Percentiles rank a stretch among this genome's conserved stretches.
These are phyloP conservation scores for Amblyjoppa proteus DNA, from an alignment of 2,888 invertebrate species.

Conservation along the genomic window DNA sequence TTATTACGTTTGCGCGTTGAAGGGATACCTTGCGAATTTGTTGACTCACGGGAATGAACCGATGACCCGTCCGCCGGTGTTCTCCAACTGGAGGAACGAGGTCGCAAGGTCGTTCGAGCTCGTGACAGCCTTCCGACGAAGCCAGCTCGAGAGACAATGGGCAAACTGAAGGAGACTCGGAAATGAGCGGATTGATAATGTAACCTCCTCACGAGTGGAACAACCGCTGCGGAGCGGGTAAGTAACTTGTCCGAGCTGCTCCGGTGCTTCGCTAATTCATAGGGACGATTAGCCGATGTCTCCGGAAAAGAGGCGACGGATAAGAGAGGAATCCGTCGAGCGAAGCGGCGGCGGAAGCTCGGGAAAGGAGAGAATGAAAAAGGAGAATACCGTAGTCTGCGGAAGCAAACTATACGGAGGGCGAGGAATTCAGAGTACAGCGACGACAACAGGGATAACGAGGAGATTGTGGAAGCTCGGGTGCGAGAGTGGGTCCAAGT, in stretches of 20 bases:
- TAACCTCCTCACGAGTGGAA: slow-evolving; percentile 2
- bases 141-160: too few species aligned
- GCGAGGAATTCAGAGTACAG: slow-evolving; percentile 63
- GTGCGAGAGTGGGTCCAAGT: slow-evolving; percentile 41
- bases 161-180: too few species aligned
- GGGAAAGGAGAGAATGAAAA: slow-evolving; percentile 56
- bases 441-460: slow-evolving; percentile 59
- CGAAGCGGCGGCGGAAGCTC: slow-evolving; percentile 1
- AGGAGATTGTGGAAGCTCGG: slow-evolving; percentile 52
- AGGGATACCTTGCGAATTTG: background rate
- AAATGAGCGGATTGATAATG: too few species aligned
- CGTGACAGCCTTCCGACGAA: too few species aligned
- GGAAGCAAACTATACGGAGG: slow-evolving; percentile 43
- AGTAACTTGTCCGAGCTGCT: slow-evolving; percentile 17
- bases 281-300: slow-evolving; percentile 60
- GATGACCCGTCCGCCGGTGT: background rate
- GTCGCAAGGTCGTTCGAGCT: too few species aligned
- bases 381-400: slow-evolving; percentile 38
- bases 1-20: slow-evolving; percentile 4
- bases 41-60: background rate
- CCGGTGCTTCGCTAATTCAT: slow-evolving; percentile 50
- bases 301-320: background rate
- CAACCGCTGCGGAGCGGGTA: slow-evolving; percentile 26
- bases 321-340: slow-evolving; percentile 46
- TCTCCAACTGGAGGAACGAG: slow-evolving; percentile 22